Conservation (phyloP, 2,113 vertebrate species). For the Sceloporus undulatus region DNA sequence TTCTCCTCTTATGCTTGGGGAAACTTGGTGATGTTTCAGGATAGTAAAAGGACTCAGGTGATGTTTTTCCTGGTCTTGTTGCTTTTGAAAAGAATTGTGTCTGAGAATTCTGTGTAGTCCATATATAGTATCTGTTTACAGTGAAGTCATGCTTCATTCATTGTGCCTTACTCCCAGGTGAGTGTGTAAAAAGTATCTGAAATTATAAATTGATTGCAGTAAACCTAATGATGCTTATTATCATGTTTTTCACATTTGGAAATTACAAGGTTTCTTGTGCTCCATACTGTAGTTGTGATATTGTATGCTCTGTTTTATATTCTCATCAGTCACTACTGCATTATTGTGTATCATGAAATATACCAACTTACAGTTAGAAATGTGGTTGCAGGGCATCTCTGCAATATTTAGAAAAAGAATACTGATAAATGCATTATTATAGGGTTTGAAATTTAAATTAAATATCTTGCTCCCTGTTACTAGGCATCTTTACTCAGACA, state of each 20-base stretch:
- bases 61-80: no score
- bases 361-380: neutral
- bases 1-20: no score
- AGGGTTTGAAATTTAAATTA: neutral
- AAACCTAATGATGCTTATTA: neutral
- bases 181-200: neutral
- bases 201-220: neutral
- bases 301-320: neutral
- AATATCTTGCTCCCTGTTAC: neutral
- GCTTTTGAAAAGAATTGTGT: no score
- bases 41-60: no score
- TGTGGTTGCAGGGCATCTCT: neutral
- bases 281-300: neutral
- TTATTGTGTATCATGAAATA: neutral
- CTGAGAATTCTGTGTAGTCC: no score
- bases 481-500: neutral
- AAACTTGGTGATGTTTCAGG: no score
- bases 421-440: neutral
- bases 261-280: neutral
- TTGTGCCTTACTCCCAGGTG: no score
- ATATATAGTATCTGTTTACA: no score
- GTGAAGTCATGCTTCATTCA: no score
- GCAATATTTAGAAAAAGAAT: slow-evolving; percentile 2
- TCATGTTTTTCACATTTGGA: neutral
- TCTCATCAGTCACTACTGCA: neutral